Conservation (phyloP, 2,113 vertebrate species). For the Rhabdornis inornatus region DNA sequence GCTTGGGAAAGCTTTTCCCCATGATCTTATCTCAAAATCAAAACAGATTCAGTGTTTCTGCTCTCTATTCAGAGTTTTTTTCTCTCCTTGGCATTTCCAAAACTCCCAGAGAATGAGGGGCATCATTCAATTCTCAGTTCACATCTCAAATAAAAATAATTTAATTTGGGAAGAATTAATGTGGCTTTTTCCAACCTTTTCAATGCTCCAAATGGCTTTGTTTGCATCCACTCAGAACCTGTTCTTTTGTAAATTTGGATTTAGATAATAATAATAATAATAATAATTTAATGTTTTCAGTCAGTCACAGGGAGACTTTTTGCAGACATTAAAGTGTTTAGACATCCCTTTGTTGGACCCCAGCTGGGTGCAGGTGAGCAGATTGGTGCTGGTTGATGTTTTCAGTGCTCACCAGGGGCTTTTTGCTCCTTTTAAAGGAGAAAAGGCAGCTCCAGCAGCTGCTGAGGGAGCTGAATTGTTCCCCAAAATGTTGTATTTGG, state of each 20-base stretch:
- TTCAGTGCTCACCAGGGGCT: slow-evolving; percentile 52
- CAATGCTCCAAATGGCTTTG: background rate
- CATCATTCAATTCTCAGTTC: background rate
- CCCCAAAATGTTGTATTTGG: slow-evolving; percentile 50
- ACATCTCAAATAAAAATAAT: background rate
- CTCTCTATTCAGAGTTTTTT: background rate
- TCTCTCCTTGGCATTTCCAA: fast-evolving
- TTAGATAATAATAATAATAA: background rate
- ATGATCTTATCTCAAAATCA: fast-evolving
- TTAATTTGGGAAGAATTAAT: background rate
- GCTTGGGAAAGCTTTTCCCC: background rate
- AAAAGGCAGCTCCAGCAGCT: slow-evolving; percentile 51
- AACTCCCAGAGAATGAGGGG: background rate
- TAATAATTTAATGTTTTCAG: background rate
- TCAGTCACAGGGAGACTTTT: background rate
- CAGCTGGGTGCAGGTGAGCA: background rate
- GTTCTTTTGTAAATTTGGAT: background rate
- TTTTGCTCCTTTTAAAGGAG: slow-evolving; percentile 61
- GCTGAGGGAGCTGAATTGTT: slow-evolving; percentile 51
- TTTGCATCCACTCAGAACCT: background rate
- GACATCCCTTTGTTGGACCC: background rate
- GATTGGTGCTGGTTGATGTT: background rate
- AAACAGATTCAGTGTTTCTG: background rate
- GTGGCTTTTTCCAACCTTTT: background rate
- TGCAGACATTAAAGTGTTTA: slow-evolving; percentile 8